Evolutionary conservation across 2,113 vertebrate genomes (phyloP), one percentile per base, ranked within the genome.

Genomic region (Thermophis baileyi): DNA sequence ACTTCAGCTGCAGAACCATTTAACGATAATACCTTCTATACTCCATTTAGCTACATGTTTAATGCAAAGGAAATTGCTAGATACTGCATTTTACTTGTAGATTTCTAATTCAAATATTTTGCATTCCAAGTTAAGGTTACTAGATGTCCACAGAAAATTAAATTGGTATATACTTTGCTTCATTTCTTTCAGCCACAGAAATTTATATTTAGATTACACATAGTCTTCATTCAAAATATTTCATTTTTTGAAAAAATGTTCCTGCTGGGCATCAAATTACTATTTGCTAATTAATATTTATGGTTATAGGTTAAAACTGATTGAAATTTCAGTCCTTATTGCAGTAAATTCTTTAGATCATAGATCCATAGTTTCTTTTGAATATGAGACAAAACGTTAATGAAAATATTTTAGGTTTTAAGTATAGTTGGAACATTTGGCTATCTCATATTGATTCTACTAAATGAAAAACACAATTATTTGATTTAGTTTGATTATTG

Each of bases 61-160:
- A 85, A 93, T 91, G 46, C 27, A 44, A 87, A 91, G 46, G 53
- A 88, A 91, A 35, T 90, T 74, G 57, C 57, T 91, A n/a, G 89
- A 85, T 93, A 69, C 46, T 60, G 88, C 51, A 89, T 89, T 91
- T 91, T 3, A 89, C 60, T 47, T 91, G 47, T 44, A 49, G 85
- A 50, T 81, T 93, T 89, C 89, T 91, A 44, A 55, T 91, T 85
- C 85, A 91, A 91, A 90, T 88, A 30, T 89, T 60, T 93, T 91
- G 51, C 90, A 46, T 85, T 60, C 51, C 40, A 81, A 57, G 69
- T 89, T 93, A 93, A 89, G 87, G 30, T 91, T 69, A 93, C 69
- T 60, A 46, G 69, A 91, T 49, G 54, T 47, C 54, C 49, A 24
- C 55, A 87, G 55, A 90, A 87, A 94, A 63, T 90, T 94, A 87